Base-by-base conservation (phyloP, 2,888 invertebrate species). In the Ormyrus labotus region DNA sequence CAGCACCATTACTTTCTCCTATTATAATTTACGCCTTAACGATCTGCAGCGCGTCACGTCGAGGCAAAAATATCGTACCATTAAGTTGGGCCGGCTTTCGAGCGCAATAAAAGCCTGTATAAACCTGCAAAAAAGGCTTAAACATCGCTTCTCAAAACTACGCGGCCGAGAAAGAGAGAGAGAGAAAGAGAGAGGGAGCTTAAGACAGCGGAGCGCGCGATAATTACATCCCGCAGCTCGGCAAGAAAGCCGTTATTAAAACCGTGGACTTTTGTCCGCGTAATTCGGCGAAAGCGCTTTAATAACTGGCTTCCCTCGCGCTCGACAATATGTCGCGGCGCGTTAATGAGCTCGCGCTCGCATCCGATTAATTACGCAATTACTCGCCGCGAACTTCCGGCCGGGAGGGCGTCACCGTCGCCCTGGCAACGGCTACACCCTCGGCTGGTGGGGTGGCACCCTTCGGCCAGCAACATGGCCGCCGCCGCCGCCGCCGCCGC, bases 381-480 rank as follows among this genome's bases (percentile, higher is more conserved):
- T 80, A 77, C 67, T 53, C 61, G 67, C 48, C 53, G 10, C n/a
- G 60, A 50, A n/a, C 64, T 0, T 19, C 47, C 72, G 61, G 45
- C 10, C 9, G 5, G 7, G n/a, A 69, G 64, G 61, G 63, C 70
- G 47, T 45, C 57, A 65, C 72, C 71, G 89, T 89, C 83, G 86
- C 83, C 88, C 88, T 88, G 89, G 88, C 78, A 83, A 89, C 87
- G 83, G 83, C 84, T 81, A 80, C 83, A 85, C 83, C 84, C 84
- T 78, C 80, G 34, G 77, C 34, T 34, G 1, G 34, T 34, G 2
- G 67, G 83, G 81, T 84, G 84, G 85, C 85, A 80, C 80, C 76
- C 80, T 53, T 48, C 79, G 77, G 68, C 75, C 83, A 34, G 34
- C 34, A 84, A 82, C 81, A 84, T 84, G 84, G 84, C 84, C 81